phyloP scores from a whole-genome alignment of 2,888 invertebrate species.

The Hirtodrosophila histrioides region DNA sequence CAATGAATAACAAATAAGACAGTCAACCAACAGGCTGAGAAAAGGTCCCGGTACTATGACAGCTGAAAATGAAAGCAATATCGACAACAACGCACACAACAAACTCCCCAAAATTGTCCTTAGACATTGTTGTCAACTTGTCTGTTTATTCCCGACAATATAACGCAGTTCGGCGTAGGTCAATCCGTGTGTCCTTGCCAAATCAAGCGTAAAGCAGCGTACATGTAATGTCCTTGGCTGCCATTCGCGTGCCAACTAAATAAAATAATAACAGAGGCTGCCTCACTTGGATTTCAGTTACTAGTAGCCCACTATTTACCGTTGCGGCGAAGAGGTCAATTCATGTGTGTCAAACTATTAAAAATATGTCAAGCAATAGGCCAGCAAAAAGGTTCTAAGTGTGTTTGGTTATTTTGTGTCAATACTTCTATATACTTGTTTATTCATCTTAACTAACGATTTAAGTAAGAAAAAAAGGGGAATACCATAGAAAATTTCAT shows the following conservation, averaged over 20 bases:
- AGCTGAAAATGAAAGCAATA: slow-evolving; percentile 50
- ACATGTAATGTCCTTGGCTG: slow-evolving; percentile 40
- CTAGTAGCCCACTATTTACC: slow-evolving; percentile 17
- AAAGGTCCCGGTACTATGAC: slow-evolving; percentile 16
- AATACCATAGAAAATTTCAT: too few species aligned
- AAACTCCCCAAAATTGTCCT: slow-evolving; percentile 38
- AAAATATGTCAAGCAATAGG: slow-evolving; percentile 19
- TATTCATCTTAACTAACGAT: too few species aligned
- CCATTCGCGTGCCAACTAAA: slow-evolving; percentile 24
- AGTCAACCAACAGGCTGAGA: slow-evolving; percentile 18
- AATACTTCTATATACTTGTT: slow-evolving; percentile 18
- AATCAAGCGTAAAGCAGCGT: slow-evolving; percentile 46
- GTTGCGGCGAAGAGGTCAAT: slow-evolving; percentile 30
- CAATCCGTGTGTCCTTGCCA: slow-evolving; percentile 49
- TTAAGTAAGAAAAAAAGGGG: too few species aligned
- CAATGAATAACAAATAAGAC: slow-evolving; percentile 59
- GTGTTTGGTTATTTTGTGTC: slow-evolving; percentile 10
- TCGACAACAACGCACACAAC: slow-evolving; percentile 27
- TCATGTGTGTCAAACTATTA: slow-evolving; percentile 42
- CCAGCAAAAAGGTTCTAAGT: slow-evolving; percentile 1
- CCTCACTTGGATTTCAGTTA: background rate
- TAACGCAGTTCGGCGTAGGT: slow-evolving; percentile 36
- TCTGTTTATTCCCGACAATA: slow-evolving; percentile 40
- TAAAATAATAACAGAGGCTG: slow-evolving; percentile 26
- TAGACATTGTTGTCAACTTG: slow-evolving; percentile 63